These are phyloP conservation scores for Pristionchus maxplancki DNA, from an alignment of 2,888 invertebrate genomes.

Conservation along the genomic window DNA sequence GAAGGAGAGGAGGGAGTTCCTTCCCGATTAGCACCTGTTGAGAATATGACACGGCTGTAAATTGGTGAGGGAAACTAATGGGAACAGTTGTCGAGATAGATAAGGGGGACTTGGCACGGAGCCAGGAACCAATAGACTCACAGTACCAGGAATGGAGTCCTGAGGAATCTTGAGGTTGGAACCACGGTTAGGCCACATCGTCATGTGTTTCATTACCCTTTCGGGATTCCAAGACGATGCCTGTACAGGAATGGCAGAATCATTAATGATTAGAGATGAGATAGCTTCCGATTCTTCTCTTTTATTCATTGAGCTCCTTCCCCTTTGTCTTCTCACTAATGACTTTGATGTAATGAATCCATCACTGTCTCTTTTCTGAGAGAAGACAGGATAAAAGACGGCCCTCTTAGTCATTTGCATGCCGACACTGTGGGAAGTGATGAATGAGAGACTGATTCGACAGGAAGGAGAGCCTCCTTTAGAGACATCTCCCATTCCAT, in stretches of 20 bases:
- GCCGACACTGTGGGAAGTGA: neutral
- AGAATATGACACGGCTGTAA: constrained; percentile 36
- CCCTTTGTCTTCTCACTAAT: constrained; percentile 25
- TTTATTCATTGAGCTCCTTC: neutral
- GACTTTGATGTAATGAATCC: constrained; percentile 17
- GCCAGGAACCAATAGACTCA: neutral
- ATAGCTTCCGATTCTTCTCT: neutral
- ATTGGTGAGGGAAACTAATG: neutral
- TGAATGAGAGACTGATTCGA: constrained; percentile 18
- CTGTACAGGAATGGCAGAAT: neutral
- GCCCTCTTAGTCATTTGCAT: constrained; percentile 34
- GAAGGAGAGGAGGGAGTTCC: neutral
- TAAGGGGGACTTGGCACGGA: neutral
- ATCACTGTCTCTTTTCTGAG: constrained; percentile 1
- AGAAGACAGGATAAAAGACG: constrained; percentile 28
- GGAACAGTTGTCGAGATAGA: neutral
- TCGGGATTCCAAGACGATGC: neutral
- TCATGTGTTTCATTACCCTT: neutral
- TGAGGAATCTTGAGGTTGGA: too few species aligned
- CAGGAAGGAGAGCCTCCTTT: neutral
- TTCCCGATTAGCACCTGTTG: constrained; percentile 42
- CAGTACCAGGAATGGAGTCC: too few species aligned
- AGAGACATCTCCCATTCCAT: neutral
- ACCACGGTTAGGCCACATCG: too few species aligned
- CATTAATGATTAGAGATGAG: neutral